A percentile compares a stretch with the other conserved stretches of the same genome.
phyloP scores from a whole-genome alignment of 2,888 invertebrate genomes.

The Melangyna quadrimaculata region DNA sequence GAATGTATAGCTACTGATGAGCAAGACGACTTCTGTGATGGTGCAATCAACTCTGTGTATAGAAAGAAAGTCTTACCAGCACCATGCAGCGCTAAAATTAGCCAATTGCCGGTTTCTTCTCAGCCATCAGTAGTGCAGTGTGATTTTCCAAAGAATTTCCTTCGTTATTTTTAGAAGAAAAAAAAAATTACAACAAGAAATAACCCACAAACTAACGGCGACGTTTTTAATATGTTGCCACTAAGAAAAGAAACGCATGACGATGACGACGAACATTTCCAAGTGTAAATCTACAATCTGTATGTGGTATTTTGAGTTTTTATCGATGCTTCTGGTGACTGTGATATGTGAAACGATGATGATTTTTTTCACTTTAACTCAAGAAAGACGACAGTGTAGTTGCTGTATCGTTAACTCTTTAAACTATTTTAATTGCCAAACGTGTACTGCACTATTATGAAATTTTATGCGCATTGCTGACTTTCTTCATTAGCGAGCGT shows the following conservation, averaged over 20 bases:
- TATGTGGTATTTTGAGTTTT: slow-evolving; percentile 57
- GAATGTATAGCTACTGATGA: background rate
- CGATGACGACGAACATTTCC: background rate
- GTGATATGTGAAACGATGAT: slow-evolving; percentile 23
- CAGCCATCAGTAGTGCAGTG: slow-evolving; percentile 32
- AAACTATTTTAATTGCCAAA: slow-evolving; percentile 35
- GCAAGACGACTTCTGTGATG: background rate
- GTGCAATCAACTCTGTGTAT: slow-evolving; percentile 4
- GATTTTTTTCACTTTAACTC: slow-evolving; percentile 39
- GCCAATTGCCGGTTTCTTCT: slow-evolving; percentile 51
- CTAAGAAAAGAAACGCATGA: background rate
- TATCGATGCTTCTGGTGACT: slow-evolving; percentile 51
- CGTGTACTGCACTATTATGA: slow-evolving; percentile 38
- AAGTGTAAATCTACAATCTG: background rate
- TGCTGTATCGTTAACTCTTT: slow-evolving; percentile 2
- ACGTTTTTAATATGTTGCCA: slow-evolving; percentile 42
- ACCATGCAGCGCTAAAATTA: slow-evolving; percentile 65
- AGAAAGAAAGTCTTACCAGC: slow-evolving; percentile 42
- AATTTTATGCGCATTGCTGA: slow-evolving; percentile 1
- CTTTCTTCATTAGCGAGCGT: background rate
- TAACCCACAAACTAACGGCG: slow-evolving; percentile 18
- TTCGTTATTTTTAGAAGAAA: slow-evolving; percentile 55
- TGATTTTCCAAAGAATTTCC: slow-evolving; percentile 68
- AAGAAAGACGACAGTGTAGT: slow-evolving; percentile 4
- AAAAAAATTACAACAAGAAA: slow-evolving; percentile 2